Evolutionary conservation across 2,797 vertebrate genomes (phyloP).

Genomic region (Apogon talboti): DNA sequence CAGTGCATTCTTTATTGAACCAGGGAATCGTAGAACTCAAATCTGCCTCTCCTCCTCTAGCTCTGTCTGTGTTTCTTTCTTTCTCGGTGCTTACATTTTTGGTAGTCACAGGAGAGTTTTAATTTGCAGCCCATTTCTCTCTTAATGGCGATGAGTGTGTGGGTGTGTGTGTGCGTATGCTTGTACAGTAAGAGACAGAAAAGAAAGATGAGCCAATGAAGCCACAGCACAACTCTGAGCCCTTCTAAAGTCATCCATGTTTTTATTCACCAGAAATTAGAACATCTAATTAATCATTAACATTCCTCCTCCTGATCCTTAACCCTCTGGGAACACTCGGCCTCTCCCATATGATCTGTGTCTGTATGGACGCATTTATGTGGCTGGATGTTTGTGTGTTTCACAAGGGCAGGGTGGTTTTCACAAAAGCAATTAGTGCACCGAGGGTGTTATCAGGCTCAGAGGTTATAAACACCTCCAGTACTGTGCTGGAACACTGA

Average conservation of each 20-base stretch:
- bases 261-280: constrained; percentile 85
- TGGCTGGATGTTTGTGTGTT: constrained; percentile 28
- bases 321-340: constrained; percentile 73
- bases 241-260: constrained; percentile 77
- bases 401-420: constrained; percentile 17
- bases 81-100: constrained; percentile 69
- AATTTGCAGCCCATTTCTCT: constrained; percentile 80
- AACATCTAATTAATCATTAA: constrained; percentile 88
- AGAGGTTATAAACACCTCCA: constrained; percentile 18
- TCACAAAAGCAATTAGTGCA: constrained; percentile 42
- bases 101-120: constrained; percentile 73
- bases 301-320: constrained; percentile 83
- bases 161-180: constrained; percentile 50
- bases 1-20: constrained; percentile 17
- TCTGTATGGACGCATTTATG: constrained; percentile 7
- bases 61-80: constrained; percentile 42
- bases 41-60: constrained; percentile 27
- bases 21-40: constrained; percentile 31
- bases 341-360: constrained; percentile 50
- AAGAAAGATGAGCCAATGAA: constrained; percentile 70
- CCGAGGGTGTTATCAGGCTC: constrained; percentile 27
- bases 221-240: constrained; percentile 67
- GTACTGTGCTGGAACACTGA: background rate
- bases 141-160: constrained; percentile 65
- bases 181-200: constrained; percentile 58